Conservation (phyloP, 2,797 vertebrate species). For the Smutsia temminckii region DNA sequence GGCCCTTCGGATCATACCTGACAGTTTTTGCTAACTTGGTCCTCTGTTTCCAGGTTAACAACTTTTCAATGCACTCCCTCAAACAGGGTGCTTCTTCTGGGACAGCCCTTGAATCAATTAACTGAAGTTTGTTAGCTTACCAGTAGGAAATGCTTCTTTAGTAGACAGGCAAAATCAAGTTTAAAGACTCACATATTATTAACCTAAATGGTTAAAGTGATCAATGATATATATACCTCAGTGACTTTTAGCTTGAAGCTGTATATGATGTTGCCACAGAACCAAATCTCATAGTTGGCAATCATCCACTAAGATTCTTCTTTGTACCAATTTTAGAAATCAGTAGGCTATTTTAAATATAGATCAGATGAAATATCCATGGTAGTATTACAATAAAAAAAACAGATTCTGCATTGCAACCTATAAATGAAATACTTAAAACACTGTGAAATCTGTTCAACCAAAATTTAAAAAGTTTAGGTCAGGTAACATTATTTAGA, state of each 20-base stretch:
- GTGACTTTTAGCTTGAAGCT: constrained; percentile 20
- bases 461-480: constrained; percentile 16
- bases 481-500: not conserved
- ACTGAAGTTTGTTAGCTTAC: not conserved
- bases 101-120: not conserved
- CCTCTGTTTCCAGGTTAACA: not conserved
- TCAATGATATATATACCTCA: not conserved
- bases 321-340: constrained; percentile 51
- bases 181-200: constrained; percentile 18
- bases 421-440: constrained; percentile 3
- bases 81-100: not conserved
- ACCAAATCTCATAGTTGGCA: constrained; percentile 14
- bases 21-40: not conserved
- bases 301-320: constrained; percentile 15
- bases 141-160: not conserved
- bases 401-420: not conserved
- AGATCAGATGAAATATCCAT: not conserved
- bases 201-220: constrained; percentile 30
- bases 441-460: not conserved
- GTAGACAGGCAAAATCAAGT: constrained; percentile 30
- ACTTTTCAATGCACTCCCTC: not conserved
- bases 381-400: constrained; percentile 18
- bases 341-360: constrained; percentile 47
- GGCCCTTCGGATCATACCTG: not conserved
- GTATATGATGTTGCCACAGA: not conserved